Evolutionary conservation across 30 jellyfish, hydroid and myxozoan genomes (phyloP).

Genomic region (Chrysaora quinquecirrha): DNA sequence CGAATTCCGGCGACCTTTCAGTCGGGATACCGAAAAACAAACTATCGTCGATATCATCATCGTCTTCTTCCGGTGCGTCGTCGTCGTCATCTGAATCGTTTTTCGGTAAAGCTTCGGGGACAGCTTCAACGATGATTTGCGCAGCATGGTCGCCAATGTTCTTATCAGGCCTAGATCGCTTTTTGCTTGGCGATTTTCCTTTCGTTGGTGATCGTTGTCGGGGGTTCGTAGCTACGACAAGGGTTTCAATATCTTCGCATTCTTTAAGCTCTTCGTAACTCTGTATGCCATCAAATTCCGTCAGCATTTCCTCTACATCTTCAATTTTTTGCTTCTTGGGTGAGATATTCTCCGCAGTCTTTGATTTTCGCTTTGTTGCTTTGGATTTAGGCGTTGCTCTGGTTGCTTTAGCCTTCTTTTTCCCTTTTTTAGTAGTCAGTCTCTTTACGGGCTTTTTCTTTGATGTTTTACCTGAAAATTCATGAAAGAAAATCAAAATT

Average conservation of each 20-base stretch:
- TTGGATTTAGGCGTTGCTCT: neutral
- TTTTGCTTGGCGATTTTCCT: constrained; percentile 12
- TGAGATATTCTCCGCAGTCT: neutral
- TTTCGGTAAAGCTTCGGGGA: constrained; percentile 12
- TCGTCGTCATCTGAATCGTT: constrained; percentile 91
- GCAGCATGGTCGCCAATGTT: constrained; percentile 34
- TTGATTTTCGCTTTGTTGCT: constrained; percentile 1
- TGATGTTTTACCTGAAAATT: too few relatives aligned
- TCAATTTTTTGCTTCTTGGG: constrained; percentile 39
- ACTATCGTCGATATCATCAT: constrained; percentile 97
- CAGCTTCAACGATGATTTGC: constrained; percentile 31
- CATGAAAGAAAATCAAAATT: too few relatives aligned
- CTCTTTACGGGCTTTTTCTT: neutral
- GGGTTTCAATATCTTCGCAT: neutral
- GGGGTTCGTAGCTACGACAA: neutral
- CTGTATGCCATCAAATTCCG: constrained; percentile 25
- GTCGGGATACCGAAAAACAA: constrained; percentile 93
- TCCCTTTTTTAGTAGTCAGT: neutral
- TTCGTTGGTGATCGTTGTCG: neutral
- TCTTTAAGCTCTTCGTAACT: neutral
- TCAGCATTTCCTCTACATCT: constrained; percentile 59
- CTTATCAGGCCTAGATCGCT: constrained; percentile 47
- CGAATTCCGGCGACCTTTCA: constrained; percentile 65
- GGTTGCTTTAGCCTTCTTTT: neutral
- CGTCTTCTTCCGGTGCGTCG: constrained; percentile 90